phyloP scores from a whole-genome alignment of 2,888 invertebrate genomes.

The Napeogenes inachia region DNA sequence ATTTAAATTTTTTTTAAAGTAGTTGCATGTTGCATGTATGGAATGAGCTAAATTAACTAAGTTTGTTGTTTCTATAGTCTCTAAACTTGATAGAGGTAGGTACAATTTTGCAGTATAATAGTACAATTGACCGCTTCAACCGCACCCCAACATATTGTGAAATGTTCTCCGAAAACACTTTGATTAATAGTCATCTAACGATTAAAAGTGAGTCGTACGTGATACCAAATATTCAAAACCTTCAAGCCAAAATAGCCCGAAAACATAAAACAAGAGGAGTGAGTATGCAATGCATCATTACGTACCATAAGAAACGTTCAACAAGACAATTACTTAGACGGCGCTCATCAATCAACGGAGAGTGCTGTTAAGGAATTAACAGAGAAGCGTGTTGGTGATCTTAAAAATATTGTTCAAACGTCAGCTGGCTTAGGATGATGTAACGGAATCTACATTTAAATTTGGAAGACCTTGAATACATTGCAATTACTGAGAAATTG shows the following conservation, averaged over 20 bases:
- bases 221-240: constrained; percentile 14
- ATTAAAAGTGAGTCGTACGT: constrained; percentile 30
- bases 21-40: too few species aligned
- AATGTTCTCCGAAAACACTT: constrained; percentile 36
- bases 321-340: constrained; percentile 32
- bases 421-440: constrained; percentile 1
- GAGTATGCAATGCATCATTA: constrained; percentile 14
- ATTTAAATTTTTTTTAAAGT: too few species aligned
- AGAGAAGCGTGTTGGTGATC: constrained; percentile 14
- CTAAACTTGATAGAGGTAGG: constrained; percentile 26
- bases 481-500: too few species aligned
- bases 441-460: not conserved
- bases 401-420: constrained; percentile 12
- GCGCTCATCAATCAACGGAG: constrained; percentile 30
- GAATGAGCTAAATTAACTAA: not conserved
- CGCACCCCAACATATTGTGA: constrained; percentile 35
- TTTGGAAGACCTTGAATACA: not conserved
- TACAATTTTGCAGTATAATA: constrained; percentile 38
- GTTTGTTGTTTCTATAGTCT: constrained; percentile 1
- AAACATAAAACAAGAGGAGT: constrained; percentile 2
- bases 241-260: constrained; percentile 12
- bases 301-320: constrained; percentile 15
- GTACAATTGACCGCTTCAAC: constrained; percentile 33
- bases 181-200: constrained; percentile 37
- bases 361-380: constrained; percentile 18